These are phyloP conservation scores for Hedya salicella DNA, from an alignment of 2,888 invertebrate species.

Conservation along the genomic window DNA sequence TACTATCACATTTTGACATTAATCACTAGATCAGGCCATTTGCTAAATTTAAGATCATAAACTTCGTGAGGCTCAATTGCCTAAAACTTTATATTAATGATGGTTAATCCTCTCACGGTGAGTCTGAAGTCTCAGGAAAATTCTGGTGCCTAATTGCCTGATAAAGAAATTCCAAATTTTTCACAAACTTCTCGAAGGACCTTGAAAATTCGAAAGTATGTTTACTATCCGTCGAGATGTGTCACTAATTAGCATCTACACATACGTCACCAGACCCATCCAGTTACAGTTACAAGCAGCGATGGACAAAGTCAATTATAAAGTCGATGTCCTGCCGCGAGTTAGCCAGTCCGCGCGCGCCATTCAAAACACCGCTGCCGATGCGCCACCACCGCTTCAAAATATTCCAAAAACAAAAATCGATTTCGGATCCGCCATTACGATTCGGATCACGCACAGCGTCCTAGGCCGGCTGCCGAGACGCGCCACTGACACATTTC, in stretches of 20 bases:
- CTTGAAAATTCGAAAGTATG: slow-evolving; percentile 33
- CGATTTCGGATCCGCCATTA: slow-evolving; percentile 65
- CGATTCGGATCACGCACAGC: slow-evolving; percentile 71
- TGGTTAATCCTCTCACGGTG: no score
- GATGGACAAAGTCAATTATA: slow-evolving; percentile 80
- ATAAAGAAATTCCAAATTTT: background rate
- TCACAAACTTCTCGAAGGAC: background rate
- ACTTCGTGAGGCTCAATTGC: no score
- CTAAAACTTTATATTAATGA: no score
- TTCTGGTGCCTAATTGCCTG: no score
- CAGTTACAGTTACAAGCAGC: slow-evolving; percentile 68
- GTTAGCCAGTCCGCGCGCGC: slow-evolving; percentile 75
- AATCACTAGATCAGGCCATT: no score
- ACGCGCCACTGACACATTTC: slow-evolving; percentile 85
- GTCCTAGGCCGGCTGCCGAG: slow-evolving; percentile 77
- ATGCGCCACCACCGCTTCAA: slow-evolving; percentile 72
- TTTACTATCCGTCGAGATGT: slow-evolving; percentile 28
- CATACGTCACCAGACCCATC: slow-evolving; percentile 28
- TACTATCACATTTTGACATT: no score
- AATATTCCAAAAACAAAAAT: slow-evolving; percentile 67
- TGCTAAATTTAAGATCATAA: no score
- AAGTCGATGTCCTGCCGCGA: slow-evolving; percentile 81
- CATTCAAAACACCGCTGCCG: slow-evolving; percentile 76
- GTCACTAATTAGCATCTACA: slow-evolving; percentile 36
- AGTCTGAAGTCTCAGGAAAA: no score